Evolutionary conservation across 2,888 invertebrate species (phyloP), one percentile per base, ranked within the genome.

Genomic region (Syrphus vitripennis): DNA sequence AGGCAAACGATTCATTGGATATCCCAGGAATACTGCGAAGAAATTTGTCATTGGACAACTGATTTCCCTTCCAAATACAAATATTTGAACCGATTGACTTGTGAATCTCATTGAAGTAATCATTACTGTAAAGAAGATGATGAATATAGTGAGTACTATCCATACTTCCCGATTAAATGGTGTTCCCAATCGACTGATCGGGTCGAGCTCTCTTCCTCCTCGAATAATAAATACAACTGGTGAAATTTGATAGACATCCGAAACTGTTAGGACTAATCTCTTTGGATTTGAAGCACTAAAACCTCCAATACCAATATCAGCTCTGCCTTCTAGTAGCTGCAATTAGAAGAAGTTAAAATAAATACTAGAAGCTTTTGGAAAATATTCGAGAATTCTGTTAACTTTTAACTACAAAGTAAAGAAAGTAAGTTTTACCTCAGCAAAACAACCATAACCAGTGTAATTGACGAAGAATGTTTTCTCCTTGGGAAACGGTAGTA

Each of bases 301-400:
- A 0, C 89, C 90, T 0, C 91, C 91, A n/a, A 91, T 84, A 0
- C 89, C 90, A 0, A 92, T 57, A 6, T 91, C 88, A 9, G 89
- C 89, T 12, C 50, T 37, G 0, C 87, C 87, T 0, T 80, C 21
- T 0, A 87, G 74, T 14, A 91, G 63, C 90, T 91, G 82, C 0
- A 88, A 88, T 12, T 53, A 70, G 37, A 53, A 34, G 5, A 21
- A 19, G 26, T 50, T 21, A 4, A 48, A 53, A 6, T 34, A 53
- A 26, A 3, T 24, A 42, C n/a, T n/a, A n/a, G n/a, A n/a, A n/a
- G n/a, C n/a, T n/a, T n/a, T n/a, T n/a, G n/a, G n/a, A n/a, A n/a
- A n/a, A n/a, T n/a, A n/a, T n/a, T n/a, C n/a, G n/a, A n/a, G n/a
- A n/a, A n/a, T n/a, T n/a, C n/a, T n/a, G n/a, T n/a, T n/a, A n/a